Conservation (phyloP, 2,797 vertebrate genomes). For the Sebastes elongatus region DNA sequence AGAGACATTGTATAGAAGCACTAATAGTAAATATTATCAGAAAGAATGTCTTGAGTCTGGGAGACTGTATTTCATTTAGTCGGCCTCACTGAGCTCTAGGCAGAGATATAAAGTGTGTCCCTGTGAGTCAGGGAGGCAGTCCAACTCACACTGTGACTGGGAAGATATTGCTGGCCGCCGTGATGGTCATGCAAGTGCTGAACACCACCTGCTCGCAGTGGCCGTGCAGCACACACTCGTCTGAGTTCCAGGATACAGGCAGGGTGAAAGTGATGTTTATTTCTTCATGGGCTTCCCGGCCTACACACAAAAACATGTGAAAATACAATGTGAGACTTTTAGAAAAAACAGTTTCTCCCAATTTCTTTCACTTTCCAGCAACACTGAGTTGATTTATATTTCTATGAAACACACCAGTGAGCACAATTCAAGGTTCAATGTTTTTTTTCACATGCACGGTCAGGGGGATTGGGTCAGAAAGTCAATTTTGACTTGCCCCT, state of each 20-base stretch:
- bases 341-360: not conserved
- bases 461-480: not conserved
- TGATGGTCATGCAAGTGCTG: conserved; percentile 96
- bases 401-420: not conserved
- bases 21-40: not conserved
- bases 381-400: not conserved
- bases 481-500: not conserved
- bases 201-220: conserved; percentile 98
- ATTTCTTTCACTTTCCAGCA: not conserved
- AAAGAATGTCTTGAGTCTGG: not conserved
- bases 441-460: not conserved
- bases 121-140: conserved; percentile 9
- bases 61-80: not conserved
- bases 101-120: conserved; percentile 9
- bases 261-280: conserved; percentile 98
- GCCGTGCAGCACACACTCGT: conserved; percentile 94
- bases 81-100: not conserved
- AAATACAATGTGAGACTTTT: not conserved
- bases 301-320: conserved; percentile 70
- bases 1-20: not conserved
- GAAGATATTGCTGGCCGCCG: conserved; percentile 89
- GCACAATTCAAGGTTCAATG: fast-evolving
- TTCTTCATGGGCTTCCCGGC: conserved; percentile 95
- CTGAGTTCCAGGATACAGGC: conserved; percentile 94
- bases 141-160: conserved; percentile 96